Evolutionary conservation across 2,888 invertebrate species (phyloP).

Genomic region (Luperina testacea): DNA sequence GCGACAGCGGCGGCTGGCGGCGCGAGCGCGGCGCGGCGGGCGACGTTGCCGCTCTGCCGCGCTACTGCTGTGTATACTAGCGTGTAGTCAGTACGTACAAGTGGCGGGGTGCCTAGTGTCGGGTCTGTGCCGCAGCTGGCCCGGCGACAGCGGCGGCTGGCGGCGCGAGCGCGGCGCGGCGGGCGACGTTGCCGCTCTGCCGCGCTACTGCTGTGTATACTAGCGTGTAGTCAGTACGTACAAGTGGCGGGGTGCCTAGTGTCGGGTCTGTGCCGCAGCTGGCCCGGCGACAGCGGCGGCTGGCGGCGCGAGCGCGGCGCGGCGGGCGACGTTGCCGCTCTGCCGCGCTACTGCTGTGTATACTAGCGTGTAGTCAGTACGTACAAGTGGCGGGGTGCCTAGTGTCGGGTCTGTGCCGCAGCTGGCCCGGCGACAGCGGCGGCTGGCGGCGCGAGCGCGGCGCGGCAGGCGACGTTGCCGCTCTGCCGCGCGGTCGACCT

Average conservation of each 20-base stretch:
- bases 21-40: constrained; percentile 73
- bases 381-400: constrained; percentile 24
- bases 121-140: constrained; percentile 30
- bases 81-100: constrained; percentile 25
- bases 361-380: constrained; percentile 19
- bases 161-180: neutral
- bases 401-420: constrained; percentile 45
- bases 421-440: constrained; percentile 25
- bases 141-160: neutral
- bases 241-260: constrained; percentile 21
- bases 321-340: constrained; percentile 7
- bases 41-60: neutral
- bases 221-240: constrained; percentile 20
- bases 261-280: constrained; percentile 47
- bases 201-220: neutral
- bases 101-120: constrained; percentile 42
- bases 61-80: neutral
- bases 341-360: neutral
- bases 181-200: neutral
- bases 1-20: constrained; percentile 72
- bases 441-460: neutral
- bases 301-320: neutral
- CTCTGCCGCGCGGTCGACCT: constrained; percentile 33
- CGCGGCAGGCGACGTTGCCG: constrained; percentile 18
- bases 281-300: constrained; percentile 18